Base-by-base conservation (phyloP, 1,140 invertebrate species). In the Calliopsis andreniformis region DNA sequence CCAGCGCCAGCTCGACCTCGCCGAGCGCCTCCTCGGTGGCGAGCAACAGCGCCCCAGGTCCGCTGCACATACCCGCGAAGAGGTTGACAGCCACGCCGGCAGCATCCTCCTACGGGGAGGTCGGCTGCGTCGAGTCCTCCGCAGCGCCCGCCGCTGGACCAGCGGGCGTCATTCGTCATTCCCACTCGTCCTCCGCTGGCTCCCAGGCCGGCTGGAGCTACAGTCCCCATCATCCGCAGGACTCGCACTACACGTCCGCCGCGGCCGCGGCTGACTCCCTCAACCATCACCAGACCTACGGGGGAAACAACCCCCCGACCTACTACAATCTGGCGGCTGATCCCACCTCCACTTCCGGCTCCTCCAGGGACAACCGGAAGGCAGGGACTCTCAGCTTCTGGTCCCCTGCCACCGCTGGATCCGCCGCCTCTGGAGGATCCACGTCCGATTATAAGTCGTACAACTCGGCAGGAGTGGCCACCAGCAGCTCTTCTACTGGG, bases 1-100 rank as follows among this genome's bases (percentile, higher is more conserved):
- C 93, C 42, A 94, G 94, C 66, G 94, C 94, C 42, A 94, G 94
- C 79, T 95, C 95, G 80, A 95, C 95, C 61, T 95, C 95, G 75
- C 95, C 95, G 28, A 91, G 91, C 84, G 94, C 94, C 75, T 95
- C 95, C 18, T 95, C 95, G 66, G 94, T 94, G 3, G 92, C 93
- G 64, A 93, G 92, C 88, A 94, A 94, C 89, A 93, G 93, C 79
- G 84, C 92, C 82, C 91, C 94, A 49, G 94, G 94, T 16, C 96
- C 96, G 5, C 92, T 97, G 1, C 96, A 97, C 92, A 97, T 97
- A 91, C 96, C 96, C 28, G 96, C 96, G 80, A 97, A 97, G 89
- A 93, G 96, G 78, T 90, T 95, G 76, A 92, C 93, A 14, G 93
- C 93, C 28, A 90, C 90, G 0, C 90, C 90, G 7, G 86, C 80